These are phyloP conservation scores for Delichon dasypus DNA, from an alignment of 2,797 vertebrate species.

Conservation along the genomic window DNA sequence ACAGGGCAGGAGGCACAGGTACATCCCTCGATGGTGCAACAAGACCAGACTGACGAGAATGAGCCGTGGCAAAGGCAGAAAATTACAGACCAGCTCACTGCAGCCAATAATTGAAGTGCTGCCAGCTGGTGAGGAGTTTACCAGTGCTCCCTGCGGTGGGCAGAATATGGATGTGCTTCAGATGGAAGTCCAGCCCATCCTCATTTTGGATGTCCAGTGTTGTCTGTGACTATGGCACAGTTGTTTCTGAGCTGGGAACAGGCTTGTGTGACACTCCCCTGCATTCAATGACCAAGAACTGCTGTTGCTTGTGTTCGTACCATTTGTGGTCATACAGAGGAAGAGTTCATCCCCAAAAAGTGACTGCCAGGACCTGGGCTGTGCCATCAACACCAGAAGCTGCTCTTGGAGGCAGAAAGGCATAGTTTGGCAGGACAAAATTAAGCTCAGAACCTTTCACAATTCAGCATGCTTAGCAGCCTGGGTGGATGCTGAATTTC, in stretches of 20 bases:
- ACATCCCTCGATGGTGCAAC: accelerated
- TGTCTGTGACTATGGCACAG: background rate
- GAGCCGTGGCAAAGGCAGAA: background rate
- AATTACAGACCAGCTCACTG: background rate
- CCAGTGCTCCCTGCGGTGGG: background rate
- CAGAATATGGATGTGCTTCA: background rate
- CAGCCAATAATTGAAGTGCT: background rate
- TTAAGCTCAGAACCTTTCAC: background rate
- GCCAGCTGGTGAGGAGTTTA: background rate
- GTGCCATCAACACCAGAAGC: background rate
- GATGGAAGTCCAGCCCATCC: background rate
- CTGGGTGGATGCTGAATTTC: constrained; percentile 41
- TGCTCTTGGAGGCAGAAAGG: background rate
- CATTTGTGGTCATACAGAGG: background rate
- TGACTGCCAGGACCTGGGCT: background rate
- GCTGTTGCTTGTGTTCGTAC: background rate
- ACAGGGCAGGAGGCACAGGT: background rate
- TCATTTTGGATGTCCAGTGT: background rate
- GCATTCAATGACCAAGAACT: background rate
- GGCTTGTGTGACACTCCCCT: background rate
- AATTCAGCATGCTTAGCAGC: constrained; percentile 15
- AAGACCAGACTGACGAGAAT: accelerated
- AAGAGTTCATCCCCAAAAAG: background rate
- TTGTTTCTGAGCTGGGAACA: background rate
- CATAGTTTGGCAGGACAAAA: background rate